Evolutionary conservation across 2,113 vertebrate genomes (phyloP).

Genomic region (Mesembrinibis cayennensis): DNA sequence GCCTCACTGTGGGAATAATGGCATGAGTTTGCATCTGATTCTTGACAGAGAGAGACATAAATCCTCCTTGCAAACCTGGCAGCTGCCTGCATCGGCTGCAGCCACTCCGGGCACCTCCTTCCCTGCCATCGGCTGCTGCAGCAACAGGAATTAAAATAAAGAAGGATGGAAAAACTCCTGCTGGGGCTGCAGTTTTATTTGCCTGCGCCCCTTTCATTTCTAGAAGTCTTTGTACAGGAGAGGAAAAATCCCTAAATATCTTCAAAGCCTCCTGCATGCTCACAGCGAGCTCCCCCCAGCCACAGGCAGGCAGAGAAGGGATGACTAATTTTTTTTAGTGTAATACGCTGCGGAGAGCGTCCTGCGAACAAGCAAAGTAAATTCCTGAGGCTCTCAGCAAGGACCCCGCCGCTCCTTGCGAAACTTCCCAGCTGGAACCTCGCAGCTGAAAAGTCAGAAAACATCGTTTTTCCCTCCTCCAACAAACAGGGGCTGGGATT

Average conservation of each 20-base stretch:
- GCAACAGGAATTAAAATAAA: not conserved
- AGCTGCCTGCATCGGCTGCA: not conserved
- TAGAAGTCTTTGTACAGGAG: not conserved
- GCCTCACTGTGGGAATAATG: not conserved
- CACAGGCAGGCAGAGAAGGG: not conserved
- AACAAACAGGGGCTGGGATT: slow-evolving; percentile 17
- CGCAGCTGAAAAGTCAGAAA: not conserved
- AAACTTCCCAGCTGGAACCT: slow-evolving; percentile 39
- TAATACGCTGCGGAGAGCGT: not conserved
- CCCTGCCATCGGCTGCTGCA: not conserved
- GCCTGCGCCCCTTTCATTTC: not conserved
- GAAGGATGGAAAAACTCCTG: not conserved
- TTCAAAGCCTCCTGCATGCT: not conserved
- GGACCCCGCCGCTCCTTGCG: not conserved
- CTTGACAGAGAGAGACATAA: not conserved
- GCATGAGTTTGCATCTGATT: not conserved
- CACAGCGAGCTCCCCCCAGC: not conserved
- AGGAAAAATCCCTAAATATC: not conserved
- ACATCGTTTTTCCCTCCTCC: not conserved
- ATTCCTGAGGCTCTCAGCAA: slow-evolving; percentile 24
- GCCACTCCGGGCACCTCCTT: not conserved
- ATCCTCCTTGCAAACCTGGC: not conserved
- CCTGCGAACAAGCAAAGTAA: not conserved
- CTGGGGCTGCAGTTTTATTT: not conserved
- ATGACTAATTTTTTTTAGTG: not conserved